These are phyloP conservation scores for Brachyptera putata DNA, from an alignment of 2,888 invertebrate genomes.

Conservation along the genomic window DNA sequence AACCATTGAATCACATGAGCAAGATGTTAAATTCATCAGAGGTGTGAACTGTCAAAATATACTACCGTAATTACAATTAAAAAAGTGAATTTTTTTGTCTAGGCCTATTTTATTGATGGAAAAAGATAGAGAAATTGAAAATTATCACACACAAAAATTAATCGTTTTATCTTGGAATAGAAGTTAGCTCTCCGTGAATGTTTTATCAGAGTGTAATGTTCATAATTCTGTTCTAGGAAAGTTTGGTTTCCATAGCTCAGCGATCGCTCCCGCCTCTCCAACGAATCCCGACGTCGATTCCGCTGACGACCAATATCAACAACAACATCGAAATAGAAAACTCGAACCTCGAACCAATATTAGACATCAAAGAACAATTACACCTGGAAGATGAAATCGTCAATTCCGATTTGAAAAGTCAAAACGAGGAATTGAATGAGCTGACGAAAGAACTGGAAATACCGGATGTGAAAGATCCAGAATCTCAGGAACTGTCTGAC, in stretches of 20 bases:
- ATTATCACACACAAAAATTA: too few species aligned
- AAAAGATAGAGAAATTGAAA: too few species aligned
- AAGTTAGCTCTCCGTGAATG: too few species aligned
- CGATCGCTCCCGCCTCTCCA: constrained; percentile 4
- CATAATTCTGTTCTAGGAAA: too few species aligned
- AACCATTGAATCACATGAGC: too few species aligned
- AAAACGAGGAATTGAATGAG: not conserved
- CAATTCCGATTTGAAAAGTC: not conserved
- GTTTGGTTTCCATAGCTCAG: not conserved
- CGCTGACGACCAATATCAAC: not conserved
- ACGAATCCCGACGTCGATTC: not conserved
- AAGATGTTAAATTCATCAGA: too few species aligned
- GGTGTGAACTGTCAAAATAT: too few species aligned
- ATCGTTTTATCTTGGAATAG: too few species aligned
- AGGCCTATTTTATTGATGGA: too few species aligned
- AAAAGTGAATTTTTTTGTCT: too few species aligned
- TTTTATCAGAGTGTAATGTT: too few species aligned
- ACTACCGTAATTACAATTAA: too few species aligned
- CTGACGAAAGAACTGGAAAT: not conserved
- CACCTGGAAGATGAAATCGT: constrained; percentile 9
- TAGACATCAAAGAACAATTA: not conserved
- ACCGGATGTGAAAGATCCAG: not conserved
- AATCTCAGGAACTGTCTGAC: not conserved
- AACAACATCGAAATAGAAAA: not conserved
- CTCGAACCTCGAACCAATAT: not conserved